A percentile compares a stretch with the other conserved stretches of the same genome.
These are phyloP conservation scores for Phymatocera aterrima DNA, from an alignment of 2,888 invertebrate genomes.

Conservation along the genomic window DNA sequence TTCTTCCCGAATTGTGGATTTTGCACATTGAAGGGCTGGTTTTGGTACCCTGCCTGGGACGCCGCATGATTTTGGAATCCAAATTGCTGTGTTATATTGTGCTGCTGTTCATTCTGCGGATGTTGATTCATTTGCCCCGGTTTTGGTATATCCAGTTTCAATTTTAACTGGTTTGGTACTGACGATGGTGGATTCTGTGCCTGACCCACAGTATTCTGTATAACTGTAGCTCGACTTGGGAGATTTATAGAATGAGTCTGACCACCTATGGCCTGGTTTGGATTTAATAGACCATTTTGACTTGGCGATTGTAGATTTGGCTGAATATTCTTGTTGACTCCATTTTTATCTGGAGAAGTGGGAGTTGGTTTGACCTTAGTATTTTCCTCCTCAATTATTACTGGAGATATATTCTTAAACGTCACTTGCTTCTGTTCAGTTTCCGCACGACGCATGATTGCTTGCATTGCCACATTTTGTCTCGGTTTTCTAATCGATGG, in stretches of 20 bases:
- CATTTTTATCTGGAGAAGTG: slow-evolving; percentile 51
- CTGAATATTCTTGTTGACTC: slow-evolving; percentile 51
- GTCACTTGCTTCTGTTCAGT: slow-evolving; percentile 81
- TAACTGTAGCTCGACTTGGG: background rate
- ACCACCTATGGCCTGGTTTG: slow-evolving; percentile 16
- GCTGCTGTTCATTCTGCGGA: slow-evolving; percentile 52
- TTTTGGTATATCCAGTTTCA: slow-evolving; percentile 46
- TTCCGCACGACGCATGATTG: slow-evolving; percentile 84
- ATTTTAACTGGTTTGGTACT: slow-evolving; percentile 50
- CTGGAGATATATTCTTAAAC: slow-evolving; percentile 68
- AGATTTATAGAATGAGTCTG: background rate
- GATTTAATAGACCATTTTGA: slow-evolving; percentile 40
- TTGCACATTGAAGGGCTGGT: slow-evolving; percentile 65
- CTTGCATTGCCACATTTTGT: slow-evolving; percentile 89
- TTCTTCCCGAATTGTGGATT: slow-evolving; percentile 67
- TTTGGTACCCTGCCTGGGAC: slow-evolving; percentile 59
- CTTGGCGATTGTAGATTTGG: slow-evolving; percentile 4
- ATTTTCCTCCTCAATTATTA: slow-evolving; percentile 61
- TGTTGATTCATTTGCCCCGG: slow-evolving; percentile 52
- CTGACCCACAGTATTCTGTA: slow-evolving; percentile 47
- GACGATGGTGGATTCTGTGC: slow-evolving; percentile 57
- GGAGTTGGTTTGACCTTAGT: slow-evolving; percentile 41
- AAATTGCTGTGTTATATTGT: slow-evolving; percentile 38
- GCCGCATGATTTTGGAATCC: slow-evolving; percentile 49
- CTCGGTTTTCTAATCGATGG: slow-evolving; percentile 70